These are phyloP conservation scores for Momotus momota DNA, from an alignment of 2,797 vertebrate species.

Conservation along the genomic window DNA sequence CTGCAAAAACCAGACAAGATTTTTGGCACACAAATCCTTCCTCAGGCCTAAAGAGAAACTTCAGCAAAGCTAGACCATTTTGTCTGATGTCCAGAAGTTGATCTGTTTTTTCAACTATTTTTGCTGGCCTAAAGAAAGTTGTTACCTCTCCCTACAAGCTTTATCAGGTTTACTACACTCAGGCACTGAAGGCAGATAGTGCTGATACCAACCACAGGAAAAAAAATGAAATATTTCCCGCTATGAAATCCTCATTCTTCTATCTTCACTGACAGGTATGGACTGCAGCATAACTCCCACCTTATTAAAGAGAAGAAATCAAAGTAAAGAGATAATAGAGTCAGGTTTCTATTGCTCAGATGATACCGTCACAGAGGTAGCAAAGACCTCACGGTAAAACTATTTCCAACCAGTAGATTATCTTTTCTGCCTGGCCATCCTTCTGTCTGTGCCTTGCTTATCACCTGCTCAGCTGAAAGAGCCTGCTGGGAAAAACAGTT, in stretches of 20 bases:
- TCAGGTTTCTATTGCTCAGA: not conserved
- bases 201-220: not conserved
- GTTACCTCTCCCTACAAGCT: not conserved
- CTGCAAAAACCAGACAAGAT: not conserved
- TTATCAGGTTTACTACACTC: not conserved
- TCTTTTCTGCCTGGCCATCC: conserved; percentile 12
- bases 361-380: not conserved
- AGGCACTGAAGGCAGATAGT: not conserved
- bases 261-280: not conserved
- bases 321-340: not conserved
- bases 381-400: conserved; percentile 38
- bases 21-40: not conserved
- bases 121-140: not conserved
- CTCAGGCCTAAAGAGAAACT: not conserved
- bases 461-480: conserved; percentile 1
- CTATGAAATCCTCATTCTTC: not conserved
- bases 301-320: not conserved
- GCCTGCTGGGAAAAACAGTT: conserved; percentile 33
- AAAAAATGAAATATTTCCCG: not conserved
- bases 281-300: conserved; percentile 3
- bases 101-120: not conserved
- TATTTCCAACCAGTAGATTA: conserved; percentile 41
- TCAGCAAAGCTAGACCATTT: not conserved
- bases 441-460: conserved; percentile 19
- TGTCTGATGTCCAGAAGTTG: not conserved